These are phyloP conservation scores for Onthophagus taurus DNA, from an alignment of 1,140 invertebrate genomes.

Conservation along the genomic window DNA sequence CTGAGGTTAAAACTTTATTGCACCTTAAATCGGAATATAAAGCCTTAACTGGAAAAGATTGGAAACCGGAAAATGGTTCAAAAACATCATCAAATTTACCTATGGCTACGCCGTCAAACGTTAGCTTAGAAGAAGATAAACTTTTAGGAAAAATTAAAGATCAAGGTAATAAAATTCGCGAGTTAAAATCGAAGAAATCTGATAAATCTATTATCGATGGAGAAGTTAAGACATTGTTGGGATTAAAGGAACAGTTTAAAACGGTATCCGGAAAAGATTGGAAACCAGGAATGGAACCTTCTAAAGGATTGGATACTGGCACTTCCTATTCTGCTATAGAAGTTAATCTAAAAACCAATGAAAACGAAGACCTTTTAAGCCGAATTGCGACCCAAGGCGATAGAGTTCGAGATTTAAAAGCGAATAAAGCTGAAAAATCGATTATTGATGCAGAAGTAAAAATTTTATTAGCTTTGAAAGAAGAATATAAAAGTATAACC, in stretches of 20 bases:
- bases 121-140: not conserved
- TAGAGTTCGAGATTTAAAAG: slow-evolving; percentile 26
- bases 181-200: slow-evolving; percentile 55
- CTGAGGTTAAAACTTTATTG: slow-evolving; percentile 55
- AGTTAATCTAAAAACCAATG: slow-evolving; percentile 2
- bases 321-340: too few species aligned
- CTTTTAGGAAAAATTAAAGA: slow-evolving; percentile 10
- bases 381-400: slow-evolving; percentile 31
- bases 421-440: slow-evolving; percentile 34
- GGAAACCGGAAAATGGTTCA: slow-evolving; percentile 40
- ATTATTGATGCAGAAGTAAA: slow-evolving; percentile 35
- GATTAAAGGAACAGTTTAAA: slow-evolving; percentile 66
- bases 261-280: slow-evolving; percentile 51
- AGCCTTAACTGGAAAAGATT: slow-evolving; percentile 49
- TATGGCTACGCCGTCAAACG: not conserved
- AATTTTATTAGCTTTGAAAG: slow-evolving; percentile 63
- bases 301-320: too few species aligned
- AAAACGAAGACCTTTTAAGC: too few species aligned
- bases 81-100: not conserved
- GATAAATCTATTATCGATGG: slow-evolving; percentile 47
- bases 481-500: slow-evolving; percentile 64
- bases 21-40: slow-evolving; percentile 66
- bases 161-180: slow-evolving; percentile 44
- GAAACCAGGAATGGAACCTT: slow-evolving; percentile 44
- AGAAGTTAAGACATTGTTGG: slow-evolving; percentile 55